Evolutionary conservation across 1,140 invertebrate genomes (phyloP).

Genomic region (honey bee (Apis mellifera)): Amel_HAv3.1 CM009941.2:11075001-11075500

Average conservation of each 20-base stretch:
- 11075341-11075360: background rate
- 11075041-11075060: background rate
- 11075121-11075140: background rate
- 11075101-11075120: background rate
- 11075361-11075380: background rate
- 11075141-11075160: background rate
- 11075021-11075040: background rate
- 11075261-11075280: background rate
- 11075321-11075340: background rate
- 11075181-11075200: background rate
- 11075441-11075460: too few species aligned
- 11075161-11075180: background rate
- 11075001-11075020: background rate
- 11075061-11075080: background rate
- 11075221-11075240: background rate
- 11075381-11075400: conserved; percentile 11
- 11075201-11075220: background rate
- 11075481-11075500: too few species aligned
- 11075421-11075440: conserved; percentile 9
- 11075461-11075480: too few species aligned
- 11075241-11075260: background rate
- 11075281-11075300: background rate
- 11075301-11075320: background rate
- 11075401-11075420: background rate
- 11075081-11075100: conserved; percentile 2